Conservation (phyloP, 2,888 invertebrate genomes). For the Autographa gamma region DNA sequence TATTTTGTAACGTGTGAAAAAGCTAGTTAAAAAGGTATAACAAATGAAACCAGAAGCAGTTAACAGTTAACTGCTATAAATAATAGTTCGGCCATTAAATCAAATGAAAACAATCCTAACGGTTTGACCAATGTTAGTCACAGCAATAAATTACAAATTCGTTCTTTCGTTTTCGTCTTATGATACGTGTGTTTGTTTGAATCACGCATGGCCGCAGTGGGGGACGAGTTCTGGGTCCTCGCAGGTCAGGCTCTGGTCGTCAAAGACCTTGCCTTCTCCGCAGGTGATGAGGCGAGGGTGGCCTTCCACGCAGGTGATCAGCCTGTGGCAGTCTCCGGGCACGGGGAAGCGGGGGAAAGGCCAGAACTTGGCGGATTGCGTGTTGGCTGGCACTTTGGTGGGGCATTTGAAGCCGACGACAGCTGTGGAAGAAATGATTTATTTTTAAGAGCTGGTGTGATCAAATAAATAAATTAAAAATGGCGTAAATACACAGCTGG, state of each 20-base stretch:
- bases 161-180: slow-evolving; percentile 73
- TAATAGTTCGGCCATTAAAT: background rate
- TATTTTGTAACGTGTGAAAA: background rate
- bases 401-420: slow-evolving; percentile 98
- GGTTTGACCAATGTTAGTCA: background rate
- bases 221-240: slow-evolving; percentile 92
- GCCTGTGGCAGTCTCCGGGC: slow-evolving; percentile 95
- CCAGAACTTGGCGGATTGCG: slow-evolving; percentile 96
- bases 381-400: slow-evolving; percentile 93
- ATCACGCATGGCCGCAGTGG: slow-evolving; percentile 85
- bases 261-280: slow-evolving; percentile 96
- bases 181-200: slow-evolving; percentile 57
- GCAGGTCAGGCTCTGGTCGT: slow-evolving; percentile 94
- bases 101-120: background rate
- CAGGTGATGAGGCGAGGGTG: slow-evolving; percentile 96
- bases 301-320: slow-evolving; percentile 97
- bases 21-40: background rate
- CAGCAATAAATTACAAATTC: slow-evolving; percentile 3
- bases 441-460: background rate
- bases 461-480: no score
- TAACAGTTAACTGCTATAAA: background rate
- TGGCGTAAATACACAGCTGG: no score
- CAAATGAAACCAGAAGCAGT: slow-evolving; percentile 1
- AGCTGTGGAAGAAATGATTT: slow-evolving; percentile 86
- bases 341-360: slow-evolving; percentile 97